Base-by-base conservation (phyloP, 2,888 invertebrate genomes). In the Furcula furcula region DNA sequence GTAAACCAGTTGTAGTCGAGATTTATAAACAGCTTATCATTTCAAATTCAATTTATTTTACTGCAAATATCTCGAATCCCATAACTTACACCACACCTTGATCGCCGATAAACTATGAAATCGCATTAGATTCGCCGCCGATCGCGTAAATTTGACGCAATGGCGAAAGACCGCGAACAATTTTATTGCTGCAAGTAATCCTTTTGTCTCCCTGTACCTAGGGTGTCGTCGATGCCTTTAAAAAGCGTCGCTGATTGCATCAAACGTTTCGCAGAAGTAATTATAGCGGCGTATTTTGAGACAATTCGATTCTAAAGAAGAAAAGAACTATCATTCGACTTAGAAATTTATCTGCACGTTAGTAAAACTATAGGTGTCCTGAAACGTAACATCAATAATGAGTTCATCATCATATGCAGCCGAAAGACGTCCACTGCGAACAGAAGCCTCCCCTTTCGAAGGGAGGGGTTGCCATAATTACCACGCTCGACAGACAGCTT, bases 101-200 rank as follows among this genome's bases (percentile, higher is more conserved):
- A 56, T 54, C 48, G 49, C 41, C 50, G 55, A 53, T 60, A 55
- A 52, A 55, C 46, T 53, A 51, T 59, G 51, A 49, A 61, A 62
- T 57, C 54, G 56, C 56, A 53, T 64, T 66, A 58, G 58, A 45
- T 54, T 54, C 60, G 58, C 60, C 49, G 55, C 47, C 45, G 54
- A 45, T 46, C 54, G 40, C 35, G 37, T 45, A 37, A 49, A 51
- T 52, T 55, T 60, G 45, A 55, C 49, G 56, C 55, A 51, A 59
- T 62, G 46, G 45, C 51, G 58, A 65, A 56, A 56, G 44, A 46
- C 48, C 36, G 37, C 33, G 35, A 28, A 38, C 49, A 57, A 53
- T 55, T 68, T 67, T 66, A 68, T 66, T 47, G 52, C 58, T 38
- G 31, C 31, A 34, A 45, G 47, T 42, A 33, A 49, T 27, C 44